These are phyloP conservation scores for Pseudomyrmex sp. DNA, from an alignment of 1,140 invertebrate genomes.

Conservation along the genomic window DNA sequence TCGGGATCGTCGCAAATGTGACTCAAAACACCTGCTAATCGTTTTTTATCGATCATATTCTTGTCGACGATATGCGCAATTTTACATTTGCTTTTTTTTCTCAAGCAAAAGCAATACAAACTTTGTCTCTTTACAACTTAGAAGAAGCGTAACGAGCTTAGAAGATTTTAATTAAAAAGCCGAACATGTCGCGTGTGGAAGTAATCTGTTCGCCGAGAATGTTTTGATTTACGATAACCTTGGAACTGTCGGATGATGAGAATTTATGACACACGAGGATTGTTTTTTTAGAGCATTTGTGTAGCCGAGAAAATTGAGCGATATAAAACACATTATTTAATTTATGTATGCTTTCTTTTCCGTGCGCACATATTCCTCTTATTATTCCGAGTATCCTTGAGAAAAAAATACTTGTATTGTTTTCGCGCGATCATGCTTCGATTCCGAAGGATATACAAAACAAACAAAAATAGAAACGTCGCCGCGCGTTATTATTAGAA, in stretches of 20 bases:
- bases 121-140: not conserved
- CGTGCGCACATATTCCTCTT: too few species aligned
- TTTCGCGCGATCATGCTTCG: too few species aligned
- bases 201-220: not conserved
- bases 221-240: not conserved
- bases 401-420: too few species aligned
- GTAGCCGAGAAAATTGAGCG: too few species aligned
- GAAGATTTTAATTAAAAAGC: slow-evolving; percentile 1
- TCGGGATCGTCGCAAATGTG: not conserved
- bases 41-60: slow-evolving; percentile 29
- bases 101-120: not conserved
- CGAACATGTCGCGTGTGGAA: not conserved
- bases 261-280: not conserved
- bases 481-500: too few species aligned
- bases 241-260: not conserved
- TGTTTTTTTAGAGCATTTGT: not conserved
- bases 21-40: not conserved
- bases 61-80: not conserved
- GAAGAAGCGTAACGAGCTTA: not conserved
- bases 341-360: too few species aligned
- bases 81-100: not conserved
- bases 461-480: too few species aligned
- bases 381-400: too few species aligned
- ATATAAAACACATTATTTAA: too few species aligned
- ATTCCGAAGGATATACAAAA: too few species aligned